Percentiles rank a stretch among this genome's conserved stretches.
Conservation (phyloP, 2,113 vertebrate species). For the Pionites leucogaster region DNA sequence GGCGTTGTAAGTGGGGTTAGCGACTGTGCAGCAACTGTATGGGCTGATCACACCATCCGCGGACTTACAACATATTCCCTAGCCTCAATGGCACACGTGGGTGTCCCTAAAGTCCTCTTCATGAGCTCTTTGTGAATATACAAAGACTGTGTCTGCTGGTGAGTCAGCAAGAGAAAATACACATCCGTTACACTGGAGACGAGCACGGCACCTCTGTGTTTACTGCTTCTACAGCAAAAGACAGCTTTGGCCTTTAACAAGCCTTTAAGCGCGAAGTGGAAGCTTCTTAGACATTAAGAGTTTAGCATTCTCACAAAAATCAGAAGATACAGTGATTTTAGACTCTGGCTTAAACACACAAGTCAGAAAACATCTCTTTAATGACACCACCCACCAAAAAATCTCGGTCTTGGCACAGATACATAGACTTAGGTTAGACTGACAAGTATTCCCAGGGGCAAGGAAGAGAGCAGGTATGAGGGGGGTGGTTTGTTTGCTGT, state of each 20-base stretch:
- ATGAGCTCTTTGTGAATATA: constrained; percentile 95
- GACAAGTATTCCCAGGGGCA: neutral
- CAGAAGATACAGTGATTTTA: neutral
- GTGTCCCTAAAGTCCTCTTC: constrained; percentile 97
- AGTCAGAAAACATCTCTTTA: neutral
- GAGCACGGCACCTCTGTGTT: neutral
- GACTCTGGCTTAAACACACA: neutral
- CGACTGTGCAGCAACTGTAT: constrained; percentile 71
- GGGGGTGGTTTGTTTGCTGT: neutral
- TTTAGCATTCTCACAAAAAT: neutral
- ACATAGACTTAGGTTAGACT: neutral
- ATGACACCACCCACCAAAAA: neutral
- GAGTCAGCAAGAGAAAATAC: constrained; percentile 83
- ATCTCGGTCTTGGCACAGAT: neutral
- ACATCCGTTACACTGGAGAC: constrained; percentile 69
- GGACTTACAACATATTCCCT: constrained; percentile 97
- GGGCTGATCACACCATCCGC: constrained; percentile 60
- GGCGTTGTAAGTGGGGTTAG: constrained; percentile 75
- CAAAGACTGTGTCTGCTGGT: constrained; percentile 89
- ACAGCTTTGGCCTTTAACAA: neutral
- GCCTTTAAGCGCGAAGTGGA: neutral
- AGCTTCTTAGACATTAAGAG: neutral
- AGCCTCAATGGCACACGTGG: constrained; percentile 95
- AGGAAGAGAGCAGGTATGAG: neutral
- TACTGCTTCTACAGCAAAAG: constrained; percentile 50